Evolutionary conservation across 1,140 invertebrate genomes (phyloP), one percentile per base, ranked within the genome.

Genomic region (Pseudomyrmex sp.): DNA sequence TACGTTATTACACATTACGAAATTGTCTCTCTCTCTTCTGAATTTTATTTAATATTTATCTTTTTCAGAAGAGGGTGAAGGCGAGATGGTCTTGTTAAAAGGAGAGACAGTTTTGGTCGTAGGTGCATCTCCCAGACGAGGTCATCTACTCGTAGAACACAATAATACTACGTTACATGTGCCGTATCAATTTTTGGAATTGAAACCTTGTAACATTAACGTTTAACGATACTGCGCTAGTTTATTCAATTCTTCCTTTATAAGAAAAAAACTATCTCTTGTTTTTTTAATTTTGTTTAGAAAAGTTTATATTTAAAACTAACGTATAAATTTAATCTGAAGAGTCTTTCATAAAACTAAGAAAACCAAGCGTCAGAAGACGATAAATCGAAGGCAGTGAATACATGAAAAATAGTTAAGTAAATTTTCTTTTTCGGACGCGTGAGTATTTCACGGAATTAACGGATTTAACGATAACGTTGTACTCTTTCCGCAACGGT

Each of bases 111-210:
- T 98, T 10, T 93, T 97, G 18, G 97, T 98, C 15, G 95, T 98
- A 9, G 97, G 97, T 44, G 97, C 97, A 8, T 98, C 97, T 4
- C 95, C 96, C 15, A 95, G 96, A 76, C 95, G 97, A 80, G 98
- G 98, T 7, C 97, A 98, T 93, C 94, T 98, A 61, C 94, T 98
- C 69, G 97, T 98, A 12, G 97, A 98, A 91, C 96, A 98, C 91
- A 97, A 97, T 92, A 97, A 96, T 89, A 95, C 96, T 85, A 97
- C 95, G 73, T 95, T 97, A 62, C 97, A 98, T 91, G 97, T 98
- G 68, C 98, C 98, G 61, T 98, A 97, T 94, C 97, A 98, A 93
- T 98, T 97, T 93, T 95, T 98, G 94, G 97, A 97, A 92, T 94
- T 97, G 50, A 97, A 97, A 92, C 95, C 96, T 75, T 94, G 93